Base-by-base conservation (phyloP, 2,888 invertebrate genomes). In the Heteropelma amictum region DNA sequence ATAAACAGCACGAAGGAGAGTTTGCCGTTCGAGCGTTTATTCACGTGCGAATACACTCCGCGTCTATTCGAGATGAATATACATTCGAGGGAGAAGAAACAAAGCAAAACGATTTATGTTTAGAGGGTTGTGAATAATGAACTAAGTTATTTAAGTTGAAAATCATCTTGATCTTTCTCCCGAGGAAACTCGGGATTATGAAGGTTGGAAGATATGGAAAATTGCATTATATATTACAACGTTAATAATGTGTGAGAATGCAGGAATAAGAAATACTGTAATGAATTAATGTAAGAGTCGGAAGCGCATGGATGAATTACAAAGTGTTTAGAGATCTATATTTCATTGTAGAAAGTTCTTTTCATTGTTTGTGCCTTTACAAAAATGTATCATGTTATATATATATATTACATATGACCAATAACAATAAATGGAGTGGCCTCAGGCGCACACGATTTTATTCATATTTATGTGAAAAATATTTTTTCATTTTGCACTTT, bases 351-450 rank as follows among this genome's bases (percentile, higher is more conserved):
- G 70, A 78, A 61, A 67, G 54, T 51, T 54, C 60, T 72, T 70
- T 82, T 85, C 81, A 85, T 85, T 85, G 84, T 85, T 85, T 85
- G 85, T 85, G 85, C 85, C 85, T 85, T 85, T 85, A 80, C 80
- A n/a, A n/a, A n/a, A n/a, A 85, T 85, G 84, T 84, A 84, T 82
- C 81, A 79, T 79, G 82, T 79, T 54, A 71, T 56, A 58, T 21
- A 23, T 28, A 42, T 17, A 21, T 54, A 38, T 12, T 28, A 33
- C 19, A 33, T 73, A 69, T 63, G 35, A 64, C 26, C 60, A 70
- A n/a, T 68, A 74, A 45, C 72, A 77, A 79, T 79, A 78, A 78
- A 76, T 54, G 47, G 61, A 61, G 65, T 71, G 49, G 38, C 47
- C 64, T 60, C 63, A 70, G 10, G 49, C 47, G 51, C 60, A 47